A percentile compares a stretch with the other conserved stretches of the same genome.
Conservation (phyloP, 2,888 invertebrate species). For the Eledone cirrhosa region DNA sequence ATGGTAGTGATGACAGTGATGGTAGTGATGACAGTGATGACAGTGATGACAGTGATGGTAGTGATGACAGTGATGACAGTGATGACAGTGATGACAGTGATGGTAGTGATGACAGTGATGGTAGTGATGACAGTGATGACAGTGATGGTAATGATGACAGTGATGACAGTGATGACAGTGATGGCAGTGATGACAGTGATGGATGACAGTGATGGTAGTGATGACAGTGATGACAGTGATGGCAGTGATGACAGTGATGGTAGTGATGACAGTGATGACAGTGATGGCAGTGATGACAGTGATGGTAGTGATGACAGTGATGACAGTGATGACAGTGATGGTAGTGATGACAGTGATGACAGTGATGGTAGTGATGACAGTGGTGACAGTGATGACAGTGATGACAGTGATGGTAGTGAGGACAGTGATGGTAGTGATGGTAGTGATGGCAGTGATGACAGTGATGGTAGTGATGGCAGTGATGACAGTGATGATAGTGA, state of each 20-base stretch:
- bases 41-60: constrained; percentile 25
- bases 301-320: constrained; percentile 27
- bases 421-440: no score
- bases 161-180: constrained; percentile 20
- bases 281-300: constrained; percentile 30
- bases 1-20: constrained; percentile 29
- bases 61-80: constrained; percentile 27
- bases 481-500: constrained; percentile 20
- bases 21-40: constrained; percentile 28
- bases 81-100: constrained; percentile 20
- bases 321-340: background rate
- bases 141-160: constrained; percentile 24
- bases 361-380: constrained; percentile 28
- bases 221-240: background rate
- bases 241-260: constrained; percentile 3
- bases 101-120: constrained; percentile 18
- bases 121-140: constrained; percentile 21
- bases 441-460: constrained; percentile 24
- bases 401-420: no score
- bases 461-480: constrained; percentile 29
- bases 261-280: constrained; percentile 28
- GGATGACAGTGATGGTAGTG: no score
- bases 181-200: constrained; percentile 1
- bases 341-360: constrained; percentile 7
- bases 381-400: constrained; percentile 27